Conservation (phyloP, 2,888 invertebrate genomes). For the Agrochola macilenta region DNA sequence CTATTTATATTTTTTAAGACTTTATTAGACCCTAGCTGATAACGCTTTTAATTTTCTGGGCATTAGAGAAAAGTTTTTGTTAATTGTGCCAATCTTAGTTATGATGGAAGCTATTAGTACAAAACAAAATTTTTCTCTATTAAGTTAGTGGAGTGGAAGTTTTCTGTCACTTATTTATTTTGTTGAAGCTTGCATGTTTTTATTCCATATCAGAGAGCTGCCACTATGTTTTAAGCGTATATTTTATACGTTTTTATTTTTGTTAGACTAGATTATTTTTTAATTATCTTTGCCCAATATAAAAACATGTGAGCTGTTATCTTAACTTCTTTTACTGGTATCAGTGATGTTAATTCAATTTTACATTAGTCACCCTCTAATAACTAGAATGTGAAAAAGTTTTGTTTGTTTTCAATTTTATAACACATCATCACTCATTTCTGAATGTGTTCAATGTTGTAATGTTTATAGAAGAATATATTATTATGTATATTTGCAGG, state of each 20-base stretch:
- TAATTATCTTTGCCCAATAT: slow-evolving; percentile 52
- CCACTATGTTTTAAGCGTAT: slow-evolving; percentile 58
- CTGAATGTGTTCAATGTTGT: slow-evolving; percentile 63
- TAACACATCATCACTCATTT: slow-evolving; percentile 54
- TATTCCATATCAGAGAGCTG: slow-evolving; percentile 51
- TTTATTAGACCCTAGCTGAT: slow-evolving; percentile 72
- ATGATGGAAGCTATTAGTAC: slow-evolving; percentile 61
- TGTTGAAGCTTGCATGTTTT: slow-evolving; percentile 69
- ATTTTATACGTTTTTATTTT: slow-evolving; percentile 55
- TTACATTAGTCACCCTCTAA: slow-evolving; percentile 48
- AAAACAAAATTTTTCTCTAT: slow-evolving; percentile 55
- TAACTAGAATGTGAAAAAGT: slow-evolving; percentile 56
- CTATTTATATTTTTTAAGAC: slow-evolving; percentile 80
- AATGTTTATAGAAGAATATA: slow-evolving; percentile 65
- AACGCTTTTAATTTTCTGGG: slow-evolving; percentile 73
- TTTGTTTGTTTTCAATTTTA: slow-evolving; percentile 62
- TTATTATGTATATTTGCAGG: slow-evolving; percentile 68
- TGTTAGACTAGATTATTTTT: slow-evolving; percentile 55
- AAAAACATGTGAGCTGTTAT: slow-evolving; percentile 65
- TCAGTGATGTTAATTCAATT: slow-evolving; percentile 50
- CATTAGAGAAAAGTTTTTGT: slow-evolving; percentile 75
- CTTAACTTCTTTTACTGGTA: slow-evolving; percentile 51
- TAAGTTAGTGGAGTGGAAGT: slow-evolving; percentile 57
- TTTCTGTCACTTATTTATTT: slow-evolving; percentile 63
- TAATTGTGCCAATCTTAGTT: slow-evolving; percentile 68